A percentile compares a stretch with the other conserved stretches of the same genome.
Evolutionary conservation across 1,140 invertebrate genomes (phyloP).

Genomic region (Drosophila rhopaloa): DNA sequence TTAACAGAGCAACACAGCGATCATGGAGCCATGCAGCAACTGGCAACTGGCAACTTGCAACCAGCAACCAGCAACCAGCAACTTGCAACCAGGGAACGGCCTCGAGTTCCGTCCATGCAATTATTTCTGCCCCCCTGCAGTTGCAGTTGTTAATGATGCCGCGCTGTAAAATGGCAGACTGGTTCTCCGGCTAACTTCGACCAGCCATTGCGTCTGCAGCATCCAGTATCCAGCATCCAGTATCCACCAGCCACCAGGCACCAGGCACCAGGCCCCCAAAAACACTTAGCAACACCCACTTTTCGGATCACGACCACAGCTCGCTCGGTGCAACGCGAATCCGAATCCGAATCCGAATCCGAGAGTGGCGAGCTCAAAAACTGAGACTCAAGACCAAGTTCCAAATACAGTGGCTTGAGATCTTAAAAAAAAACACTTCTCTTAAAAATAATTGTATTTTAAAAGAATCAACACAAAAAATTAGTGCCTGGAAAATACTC

Average conservation of each 20-base stretch:
- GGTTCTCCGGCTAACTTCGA: conserved; percentile 45
- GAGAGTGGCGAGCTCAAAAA: neutral
- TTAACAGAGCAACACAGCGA: conserved; percentile 78
- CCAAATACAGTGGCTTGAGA: conserved; percentile 20
- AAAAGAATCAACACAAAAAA: no score
- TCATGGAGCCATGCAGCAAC: conserved; percentile 22
- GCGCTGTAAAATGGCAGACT: conserved; percentile 78
- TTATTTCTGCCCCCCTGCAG: conserved; percentile 72
- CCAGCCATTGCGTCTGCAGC: conserved; percentile 72
- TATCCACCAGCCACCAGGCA: conserved; percentile 55
- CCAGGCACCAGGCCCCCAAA: conserved; percentile 31
- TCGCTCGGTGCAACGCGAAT: conserved; percentile 33
- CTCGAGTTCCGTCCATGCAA: conserved; percentile 65
- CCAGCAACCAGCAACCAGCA: conserved; percentile 19
- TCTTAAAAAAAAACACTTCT: neutral
- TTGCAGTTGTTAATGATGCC: conserved; percentile 71
- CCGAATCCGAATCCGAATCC: no score
- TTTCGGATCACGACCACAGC: conserved; percentile 71
- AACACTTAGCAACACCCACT: conserved; percentile 82
- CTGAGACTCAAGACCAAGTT: neutral
- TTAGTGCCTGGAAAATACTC: no score
- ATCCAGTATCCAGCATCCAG: conserved; percentile 55
- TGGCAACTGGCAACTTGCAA: conserved; percentile 6
- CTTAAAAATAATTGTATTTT: no score
- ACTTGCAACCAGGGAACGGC: conserved; percentile 65